Evolutionary conservation across 1,140 invertebrate species (phyloP).

Genomic region (Atopsyche davidsoni): DNA sequence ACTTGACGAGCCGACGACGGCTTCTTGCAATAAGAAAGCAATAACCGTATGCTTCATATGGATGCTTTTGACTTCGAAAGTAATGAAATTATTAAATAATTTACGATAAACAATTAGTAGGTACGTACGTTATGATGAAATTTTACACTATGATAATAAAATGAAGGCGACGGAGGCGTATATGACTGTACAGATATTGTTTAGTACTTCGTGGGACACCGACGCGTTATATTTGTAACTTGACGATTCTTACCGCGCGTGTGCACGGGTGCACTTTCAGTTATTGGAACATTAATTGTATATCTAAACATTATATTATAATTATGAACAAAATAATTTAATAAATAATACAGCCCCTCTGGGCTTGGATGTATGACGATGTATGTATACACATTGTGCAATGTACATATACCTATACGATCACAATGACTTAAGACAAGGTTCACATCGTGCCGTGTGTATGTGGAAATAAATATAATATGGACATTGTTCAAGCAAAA

Average conservation of each 20-base stretch:
- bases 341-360: constrained; percentile 36
- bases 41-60: constrained; percentile 50
- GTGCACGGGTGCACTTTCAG: constrained; percentile 48
- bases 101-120: constrained; percentile 29
- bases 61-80: constrained; percentile 39
- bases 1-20: constrained; percentile 35
- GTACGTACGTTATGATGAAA: constrained; percentile 29
- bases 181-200: constrained; percentile 44
- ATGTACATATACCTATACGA: constrained; percentile 60
- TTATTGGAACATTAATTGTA: constrained; percentile 48
- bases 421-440: constrained; percentile 68
- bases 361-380: constrained; percentile 50
- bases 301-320: constrained; percentile 31
- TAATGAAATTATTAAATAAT: constrained; percentile 28
- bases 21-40: constrained; percentile 49
- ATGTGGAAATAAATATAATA: constrained; percentile 80
- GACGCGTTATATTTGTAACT: constrained; percentile 23
- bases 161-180: constrained; percentile 30
- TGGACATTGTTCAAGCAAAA: constrained; percentile 74
- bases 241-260: constrained; percentile 29
- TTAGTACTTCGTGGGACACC: constrained; percentile 30
- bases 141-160: constrained; percentile 30
- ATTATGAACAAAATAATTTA: constrained; percentile 33
- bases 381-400: constrained; percentile 65
- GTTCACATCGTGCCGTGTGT: constrained; percentile 81